Percentiles rank a stretch among this genome's conserved stretches.
These are phyloP conservation scores for Hemiscyllium ocellatum DNA, from an alignment of 2,113 vertebrate genomes.

Conservation along the genomic window DNA sequence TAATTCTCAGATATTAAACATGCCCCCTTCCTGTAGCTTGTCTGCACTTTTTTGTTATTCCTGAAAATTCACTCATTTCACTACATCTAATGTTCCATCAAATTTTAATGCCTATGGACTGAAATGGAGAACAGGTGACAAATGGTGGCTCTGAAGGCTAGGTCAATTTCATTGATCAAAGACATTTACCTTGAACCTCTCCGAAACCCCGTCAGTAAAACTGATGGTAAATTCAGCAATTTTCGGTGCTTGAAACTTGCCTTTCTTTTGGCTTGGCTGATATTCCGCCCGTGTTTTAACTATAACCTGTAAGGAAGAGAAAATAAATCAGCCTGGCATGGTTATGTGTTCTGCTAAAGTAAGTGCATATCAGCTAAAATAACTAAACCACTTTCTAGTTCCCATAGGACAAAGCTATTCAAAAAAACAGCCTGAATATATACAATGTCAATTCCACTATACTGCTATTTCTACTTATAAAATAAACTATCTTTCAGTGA, in stretches of 20 bases:
- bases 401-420: not conserved
- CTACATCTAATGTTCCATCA: not conserved
- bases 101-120: not conserved
- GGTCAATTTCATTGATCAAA: not conserved
- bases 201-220: constrained; percentile 82
- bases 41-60: not conserved
- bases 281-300: constrained; percentile 93
- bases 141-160: not conserved
- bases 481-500: not conserved
- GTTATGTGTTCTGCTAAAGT: not conserved
- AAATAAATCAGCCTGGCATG: not conserved
- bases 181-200: constrained; percentile 82
- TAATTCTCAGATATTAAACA: not conserved
- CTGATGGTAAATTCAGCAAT: constrained; percentile 90
- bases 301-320: constrained; percentile 65
- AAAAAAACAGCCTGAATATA: not conserved
- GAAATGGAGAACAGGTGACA: not conserved
- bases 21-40: not conserved
- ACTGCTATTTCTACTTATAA: not conserved
- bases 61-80: not conserved
- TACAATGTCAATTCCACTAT: not conserved
- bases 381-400: not conserved
- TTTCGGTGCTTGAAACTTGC: constrained; percentile 74
- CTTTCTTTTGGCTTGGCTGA: constrained; percentile 78
- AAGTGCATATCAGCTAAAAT: constrained; percentile 18